Evolutionary conservation across 1,140 invertebrate species (phyloP).

Genomic region (Drosophila pseudoananassae): DNA sequence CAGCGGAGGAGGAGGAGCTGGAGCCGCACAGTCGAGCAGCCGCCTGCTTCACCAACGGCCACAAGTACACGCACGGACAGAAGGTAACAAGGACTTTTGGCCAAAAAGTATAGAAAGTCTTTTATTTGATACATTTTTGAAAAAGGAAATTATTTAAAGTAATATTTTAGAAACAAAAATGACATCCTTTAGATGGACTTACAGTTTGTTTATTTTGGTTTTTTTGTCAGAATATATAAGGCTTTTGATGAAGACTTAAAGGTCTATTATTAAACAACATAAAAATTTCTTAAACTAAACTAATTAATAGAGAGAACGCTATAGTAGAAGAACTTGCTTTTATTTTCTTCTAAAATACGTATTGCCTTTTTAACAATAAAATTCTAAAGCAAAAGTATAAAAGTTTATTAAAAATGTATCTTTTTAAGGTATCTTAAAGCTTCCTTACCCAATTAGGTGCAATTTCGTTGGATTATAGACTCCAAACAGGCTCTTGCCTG

Average conservation of each 20-base stretch:
- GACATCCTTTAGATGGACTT: too few species aligned
- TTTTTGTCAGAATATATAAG: too few species aligned
- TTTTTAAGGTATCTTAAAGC: not conserved
- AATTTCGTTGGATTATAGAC: not conserved
- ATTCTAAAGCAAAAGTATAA: not conserved
- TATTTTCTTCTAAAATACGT: too few species aligned
- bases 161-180: too few species aligned
- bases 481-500: not conserved
- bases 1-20: slow-evolving; percentile 65
- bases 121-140: not conserved
- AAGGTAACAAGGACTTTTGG: slow-evolving; percentile 61
- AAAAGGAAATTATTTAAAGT: too few species aligned
- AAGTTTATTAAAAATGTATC: too few species aligned
- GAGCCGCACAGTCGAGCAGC: slow-evolving; percentile 79
- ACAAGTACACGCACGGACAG: slow-evolving; percentile 81
- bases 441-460: not conserved
- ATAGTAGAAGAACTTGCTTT: too few species aligned
- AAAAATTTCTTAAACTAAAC: too few species aligned
- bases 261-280: too few species aligned
- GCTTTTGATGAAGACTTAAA: too few species aligned
- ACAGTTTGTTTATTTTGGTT: too few species aligned
- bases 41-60: slow-evolving; percentile 76
- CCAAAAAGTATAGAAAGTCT: not conserved
- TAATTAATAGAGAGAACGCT: too few species aligned
- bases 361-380: not conserved